Percentiles rank a stretch among this genome's conserved stretches.
These are phyloP conservation scores for Melanargia galathea DNA, from an alignment of 2,888 invertebrate species.

Conservation along the genomic window DNA sequence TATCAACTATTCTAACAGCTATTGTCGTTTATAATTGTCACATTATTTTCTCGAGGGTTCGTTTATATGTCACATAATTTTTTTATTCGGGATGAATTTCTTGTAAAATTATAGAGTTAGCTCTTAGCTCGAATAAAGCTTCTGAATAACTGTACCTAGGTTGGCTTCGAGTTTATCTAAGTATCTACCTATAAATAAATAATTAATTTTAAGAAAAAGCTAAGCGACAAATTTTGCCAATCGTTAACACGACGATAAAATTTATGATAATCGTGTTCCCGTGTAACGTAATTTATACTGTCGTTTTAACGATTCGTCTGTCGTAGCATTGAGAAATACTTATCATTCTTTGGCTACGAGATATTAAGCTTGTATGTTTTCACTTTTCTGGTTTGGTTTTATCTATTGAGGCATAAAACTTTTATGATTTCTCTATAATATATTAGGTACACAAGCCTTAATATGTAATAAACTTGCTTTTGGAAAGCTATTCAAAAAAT, in stretches of 20 bases:
- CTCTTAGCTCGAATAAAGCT: background rate
- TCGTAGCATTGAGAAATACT: background rate
- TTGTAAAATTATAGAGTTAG: background rate
- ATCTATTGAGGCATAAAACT: background rate
- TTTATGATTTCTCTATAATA: background rate
- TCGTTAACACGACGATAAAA: background rate
- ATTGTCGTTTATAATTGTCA: slow-evolving; percentile 24
- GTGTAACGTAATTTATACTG: background rate
- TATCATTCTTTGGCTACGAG: background rate
- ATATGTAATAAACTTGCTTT: too few species aligned
- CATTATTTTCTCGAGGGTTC: slow-evolving; percentile 23
- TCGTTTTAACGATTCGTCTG: background rate
- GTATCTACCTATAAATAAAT: too few species aligned
- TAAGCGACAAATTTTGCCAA: background rate
- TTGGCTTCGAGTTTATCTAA: too few species aligned
- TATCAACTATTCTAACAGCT: slow-evolving; percentile 34
- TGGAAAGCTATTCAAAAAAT: too few species aligned
- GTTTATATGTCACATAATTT: too few species aligned
- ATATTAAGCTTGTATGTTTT: background rate
- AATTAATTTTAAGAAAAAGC: background rate
- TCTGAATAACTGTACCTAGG: too few species aligned
- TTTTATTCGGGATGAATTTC: too few species aligned
- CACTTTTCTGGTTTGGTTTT: background rate
- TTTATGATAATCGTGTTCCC: background rate
- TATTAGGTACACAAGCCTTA: too few species aligned